Evolutionary conservation across 2,888 invertebrate genomes (phyloP).

Genomic region (Reticulitermes lucifugus): DNA sequence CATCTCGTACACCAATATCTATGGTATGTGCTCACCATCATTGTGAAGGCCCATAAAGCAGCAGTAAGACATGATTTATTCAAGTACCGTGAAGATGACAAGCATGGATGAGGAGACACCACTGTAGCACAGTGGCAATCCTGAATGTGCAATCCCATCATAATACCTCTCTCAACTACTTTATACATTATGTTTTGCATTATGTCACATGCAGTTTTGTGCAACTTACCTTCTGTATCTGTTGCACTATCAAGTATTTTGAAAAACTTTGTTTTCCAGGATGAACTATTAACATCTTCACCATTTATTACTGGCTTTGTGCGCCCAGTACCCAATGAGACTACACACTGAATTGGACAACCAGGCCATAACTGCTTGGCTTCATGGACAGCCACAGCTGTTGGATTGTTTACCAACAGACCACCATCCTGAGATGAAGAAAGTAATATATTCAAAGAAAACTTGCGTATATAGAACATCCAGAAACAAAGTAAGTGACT

Average conservation of each 20-base stretch:
- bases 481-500: too few species aligned
- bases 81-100: too few species aligned
- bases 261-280: conserved; percentile 83
- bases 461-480: neutral
- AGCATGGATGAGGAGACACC: too few species aligned
- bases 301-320: conserved; percentile 63
- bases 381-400: conserved; percentile 90
- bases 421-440: conserved; percentile 76
- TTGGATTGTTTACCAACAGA: conserved; percentile 88
- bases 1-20: too few species aligned
- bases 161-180: too few species aligned
- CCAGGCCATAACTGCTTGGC: conserved; percentile 86
- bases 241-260: conserved; percentile 88
- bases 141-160: too few species aligned
- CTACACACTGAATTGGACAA: conserved; percentile 78
- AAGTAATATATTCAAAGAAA: neutral
- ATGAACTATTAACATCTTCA: conserved; percentile 63
- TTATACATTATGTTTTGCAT: too few species aligned
- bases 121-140: too few species aligned
- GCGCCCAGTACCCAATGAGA: conserved; percentile 86
- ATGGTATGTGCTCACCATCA: too few species aligned
- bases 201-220: too few species aligned
- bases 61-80: too few species aligned
- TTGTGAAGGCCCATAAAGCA: too few species aligned
- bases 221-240: conserved; percentile 80